Conservation (phyloP, 92 coral and sea anemone genomes). For the Siderastrea siderea region DNA sequence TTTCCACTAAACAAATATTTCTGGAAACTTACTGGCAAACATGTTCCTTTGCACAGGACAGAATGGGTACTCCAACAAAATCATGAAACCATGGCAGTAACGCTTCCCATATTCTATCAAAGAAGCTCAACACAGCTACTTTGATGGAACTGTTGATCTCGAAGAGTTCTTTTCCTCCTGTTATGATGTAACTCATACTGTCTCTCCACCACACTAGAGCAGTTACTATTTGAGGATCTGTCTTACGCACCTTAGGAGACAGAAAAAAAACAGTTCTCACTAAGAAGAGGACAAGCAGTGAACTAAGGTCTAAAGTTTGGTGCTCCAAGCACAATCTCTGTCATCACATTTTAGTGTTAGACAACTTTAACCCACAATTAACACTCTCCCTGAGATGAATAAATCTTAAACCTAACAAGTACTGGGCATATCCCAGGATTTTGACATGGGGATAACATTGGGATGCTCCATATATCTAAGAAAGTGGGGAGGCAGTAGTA, state of each 20-base stretch:
- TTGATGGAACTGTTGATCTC: constrained; percentile 44
- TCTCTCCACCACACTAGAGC: constrained; percentile 68
- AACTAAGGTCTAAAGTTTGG: not conserved
- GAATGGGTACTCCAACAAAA: constrained; percentile 42
- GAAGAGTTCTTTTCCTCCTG: constrained; percentile 55
- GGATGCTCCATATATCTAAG: too few relatives aligned
- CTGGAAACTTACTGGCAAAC: constrained; percentile 31
- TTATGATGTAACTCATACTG: constrained; percentile 45
- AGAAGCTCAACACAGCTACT: constrained; percentile 31
- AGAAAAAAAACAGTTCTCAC: not conserved
- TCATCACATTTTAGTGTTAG: too few relatives aligned
- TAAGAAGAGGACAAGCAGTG: not conserved
- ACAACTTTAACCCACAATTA: too few relatives aligned
- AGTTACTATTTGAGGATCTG: constrained; percentile 61
- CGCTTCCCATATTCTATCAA: constrained; percentile 45
- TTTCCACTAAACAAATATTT: not conserved
- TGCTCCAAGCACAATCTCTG: too few relatives aligned
- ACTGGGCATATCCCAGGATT: too few relatives aligned
- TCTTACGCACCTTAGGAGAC: constrained; percentile 49
- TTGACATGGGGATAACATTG: too few relatives aligned
- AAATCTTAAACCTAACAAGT: too few relatives aligned
- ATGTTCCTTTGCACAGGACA: constrained; percentile 50
- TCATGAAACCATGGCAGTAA: constrained; percentile 37
- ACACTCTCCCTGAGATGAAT: too few relatives aligned
- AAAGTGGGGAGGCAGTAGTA: too few relatives aligned